phyloP scores from a whole-genome alignment of 1,140 invertebrate species.

The Magallana ariakensis region DNA sequence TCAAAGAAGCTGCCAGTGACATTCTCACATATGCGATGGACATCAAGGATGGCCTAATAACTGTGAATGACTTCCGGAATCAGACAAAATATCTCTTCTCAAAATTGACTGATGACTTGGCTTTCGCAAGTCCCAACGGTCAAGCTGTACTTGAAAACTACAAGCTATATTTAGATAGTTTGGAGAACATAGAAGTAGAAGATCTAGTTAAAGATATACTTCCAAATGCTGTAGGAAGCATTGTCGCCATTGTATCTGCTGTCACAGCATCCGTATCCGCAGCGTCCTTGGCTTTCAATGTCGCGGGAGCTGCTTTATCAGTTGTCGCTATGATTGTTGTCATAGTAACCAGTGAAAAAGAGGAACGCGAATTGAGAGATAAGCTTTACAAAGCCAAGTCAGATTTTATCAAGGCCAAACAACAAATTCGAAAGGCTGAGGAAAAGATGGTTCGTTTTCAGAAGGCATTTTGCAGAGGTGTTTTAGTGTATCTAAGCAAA shows the following conservation, averaged over 20 bases:
- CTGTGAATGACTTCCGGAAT: not conserved
- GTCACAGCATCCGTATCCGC: not conserved
- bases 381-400: not conserved
- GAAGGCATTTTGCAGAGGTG: not conserved
- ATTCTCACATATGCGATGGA: not conserved
- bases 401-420: not conserved
- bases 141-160: not conserved
- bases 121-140: not conserved
- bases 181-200: too few relatives aligned
- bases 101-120: not conserved
- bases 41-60: not conserved
- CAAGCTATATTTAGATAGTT: not conserved
- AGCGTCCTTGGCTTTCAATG: not conserved
- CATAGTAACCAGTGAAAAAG: not conserved
- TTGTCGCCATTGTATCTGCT: not conserved
- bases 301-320: not conserved
- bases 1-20: not conserved
- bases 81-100: not conserved
- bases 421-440: not conserved
- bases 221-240: not conserved
- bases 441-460: not conserved
- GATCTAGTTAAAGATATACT: not conserved
- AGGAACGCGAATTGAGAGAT: not conserved
- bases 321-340: not conserved
- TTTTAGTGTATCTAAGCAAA: not conserved